Evolutionary conservation across 2,113 vertebrate species (phyloP).

Genomic region (Carassius auratus): DNA sequence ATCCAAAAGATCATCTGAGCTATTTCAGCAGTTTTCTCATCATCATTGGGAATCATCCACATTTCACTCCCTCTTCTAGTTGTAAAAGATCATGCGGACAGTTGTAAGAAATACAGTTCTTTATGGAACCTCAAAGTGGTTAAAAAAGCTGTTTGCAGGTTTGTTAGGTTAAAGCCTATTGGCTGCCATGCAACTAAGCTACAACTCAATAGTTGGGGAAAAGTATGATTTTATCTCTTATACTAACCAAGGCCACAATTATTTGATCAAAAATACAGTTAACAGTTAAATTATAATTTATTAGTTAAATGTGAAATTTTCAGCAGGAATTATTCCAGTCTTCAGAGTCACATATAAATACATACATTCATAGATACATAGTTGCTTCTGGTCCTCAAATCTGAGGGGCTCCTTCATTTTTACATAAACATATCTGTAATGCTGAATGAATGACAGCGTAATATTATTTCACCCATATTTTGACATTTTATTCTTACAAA

Average conservation of each 20-base stretch:
- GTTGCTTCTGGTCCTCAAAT: too few species aligned
- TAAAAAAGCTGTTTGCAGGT: not conserved
- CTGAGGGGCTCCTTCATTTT: too few species aligned
- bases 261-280: not conserved
- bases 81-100: not conserved
- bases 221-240: not conserved
- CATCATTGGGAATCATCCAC: conserved; percentile 1
- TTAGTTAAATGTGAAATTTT: too few species aligned
- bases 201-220: not conserved
- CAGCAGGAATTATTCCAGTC: not conserved
- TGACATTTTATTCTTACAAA: too few species aligned
- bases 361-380: too few species aligned
- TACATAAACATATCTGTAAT: too few species aligned
- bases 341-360: not conserved
- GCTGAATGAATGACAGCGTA: too few species aligned
- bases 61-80: not conserved
- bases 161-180: not conserved
- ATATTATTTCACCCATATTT: too few species aligned
- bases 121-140: not conserved
- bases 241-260: not conserved
- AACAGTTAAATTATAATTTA: not conserved
- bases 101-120: not conserved
- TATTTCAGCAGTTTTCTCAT: conserved; percentile 43
- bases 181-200: not conserved
- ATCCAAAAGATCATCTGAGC: not conserved